These are phyloP conservation scores for Chamaea fasciata DNA, from an alignment of 2,113 vertebrate species.

Conservation along the genomic window DNA sequence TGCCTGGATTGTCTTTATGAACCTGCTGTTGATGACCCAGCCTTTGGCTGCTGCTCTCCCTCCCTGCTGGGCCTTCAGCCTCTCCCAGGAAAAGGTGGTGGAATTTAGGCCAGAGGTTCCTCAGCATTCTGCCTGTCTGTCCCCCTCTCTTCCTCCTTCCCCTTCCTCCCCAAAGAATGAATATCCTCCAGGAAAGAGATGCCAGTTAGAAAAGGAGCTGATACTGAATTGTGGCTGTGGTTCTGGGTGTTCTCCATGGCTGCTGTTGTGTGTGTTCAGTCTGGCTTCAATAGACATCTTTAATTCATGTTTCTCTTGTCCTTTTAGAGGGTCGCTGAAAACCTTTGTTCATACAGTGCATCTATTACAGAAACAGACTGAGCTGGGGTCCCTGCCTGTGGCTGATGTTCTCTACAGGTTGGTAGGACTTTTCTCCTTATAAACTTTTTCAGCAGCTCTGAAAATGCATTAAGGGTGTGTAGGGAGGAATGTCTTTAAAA, in stretches of 20 bases:
- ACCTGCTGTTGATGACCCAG: not conserved
- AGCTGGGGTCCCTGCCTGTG: constrained; percentile 91
- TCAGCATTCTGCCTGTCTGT: not conserved
- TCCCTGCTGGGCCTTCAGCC: not conserved
- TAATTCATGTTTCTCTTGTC: constrained; percentile 57
- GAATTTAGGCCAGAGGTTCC: not conserved
- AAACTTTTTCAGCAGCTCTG: not conserved
- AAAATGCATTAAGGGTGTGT: not conserved
- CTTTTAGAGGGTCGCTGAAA: constrained; percentile 93
- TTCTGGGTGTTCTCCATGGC: not conserved
- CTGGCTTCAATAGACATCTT: constrained; percentile 10
- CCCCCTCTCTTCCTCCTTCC: not conserved
- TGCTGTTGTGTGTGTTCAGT: not conserved
- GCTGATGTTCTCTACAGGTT: constrained; percentile 96
- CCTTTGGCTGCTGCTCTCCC: not conserved
- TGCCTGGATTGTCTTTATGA: not conserved
- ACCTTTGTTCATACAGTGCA: constrained; percentile 98
- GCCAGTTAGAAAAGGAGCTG: not conserved
- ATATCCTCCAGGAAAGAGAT: not conserved
- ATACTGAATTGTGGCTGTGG: not conserved
- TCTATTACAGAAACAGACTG: constrained; percentile 94
- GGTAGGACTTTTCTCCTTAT: not conserved
- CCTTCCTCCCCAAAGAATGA: not conserved
- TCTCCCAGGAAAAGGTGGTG: not conserved
- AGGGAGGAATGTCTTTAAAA: not conserved